Conservation (phyloP, 2,797 vertebrate genomes). For the Coranthus polyacanthus region DNA sequence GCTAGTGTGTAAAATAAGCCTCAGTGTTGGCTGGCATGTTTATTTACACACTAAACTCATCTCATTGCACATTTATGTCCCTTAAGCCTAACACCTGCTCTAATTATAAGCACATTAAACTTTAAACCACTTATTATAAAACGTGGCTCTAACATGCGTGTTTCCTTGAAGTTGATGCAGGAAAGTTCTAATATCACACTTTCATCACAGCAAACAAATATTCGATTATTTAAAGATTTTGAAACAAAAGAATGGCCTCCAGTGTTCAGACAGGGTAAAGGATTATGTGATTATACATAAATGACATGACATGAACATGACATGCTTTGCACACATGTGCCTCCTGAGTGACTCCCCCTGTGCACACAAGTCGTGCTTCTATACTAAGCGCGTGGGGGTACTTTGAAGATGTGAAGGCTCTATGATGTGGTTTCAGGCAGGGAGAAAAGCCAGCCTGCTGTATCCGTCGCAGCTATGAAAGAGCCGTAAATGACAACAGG, state of each 20-base stretch:
- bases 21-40: slow-evolving; percentile 8
- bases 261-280: slow-evolving; percentile 25
- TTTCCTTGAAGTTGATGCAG: slow-evolving; percentile 7
- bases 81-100: slow-evolving; percentile 40
- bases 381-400: slow-evolving; percentile 54
- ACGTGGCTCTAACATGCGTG: too few relatives aligned
- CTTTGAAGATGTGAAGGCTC: slow-evolving; percentile 79
- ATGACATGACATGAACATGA: slow-evolving; percentile 43
- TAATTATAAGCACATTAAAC: slow-evolving; percentile 26
- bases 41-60: slow-evolving; percentile 9
- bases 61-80: slow-evolving; percentile 6
- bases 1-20: slow-evolving; percentile 17
- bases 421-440: slow-evolving; percentile 78
- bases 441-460: slow-evolving; percentile 60
- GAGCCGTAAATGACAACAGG: slow-evolving; percentile 71
- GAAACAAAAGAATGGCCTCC: slow-evolving; percentile 22
- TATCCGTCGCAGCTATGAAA: slow-evolving; percentile 60
- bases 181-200: slow-evolving; percentile 12
- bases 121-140: background rate
- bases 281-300: slow-evolving; percentile 33
- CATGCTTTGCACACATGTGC: slow-evolving; percentile 69
- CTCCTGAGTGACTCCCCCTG: slow-evolving; percentile 24
- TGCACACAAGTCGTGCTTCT: slow-evolving; percentile 45
- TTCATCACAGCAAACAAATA: slow-evolving; percentile 44
- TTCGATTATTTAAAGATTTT: slow-evolving; percentile 5